These are phyloP conservation scores for Pangasius mekongensis DNA, from an alignment of 2,797 vertebrate species.

Conservation along the genomic window DNA sequence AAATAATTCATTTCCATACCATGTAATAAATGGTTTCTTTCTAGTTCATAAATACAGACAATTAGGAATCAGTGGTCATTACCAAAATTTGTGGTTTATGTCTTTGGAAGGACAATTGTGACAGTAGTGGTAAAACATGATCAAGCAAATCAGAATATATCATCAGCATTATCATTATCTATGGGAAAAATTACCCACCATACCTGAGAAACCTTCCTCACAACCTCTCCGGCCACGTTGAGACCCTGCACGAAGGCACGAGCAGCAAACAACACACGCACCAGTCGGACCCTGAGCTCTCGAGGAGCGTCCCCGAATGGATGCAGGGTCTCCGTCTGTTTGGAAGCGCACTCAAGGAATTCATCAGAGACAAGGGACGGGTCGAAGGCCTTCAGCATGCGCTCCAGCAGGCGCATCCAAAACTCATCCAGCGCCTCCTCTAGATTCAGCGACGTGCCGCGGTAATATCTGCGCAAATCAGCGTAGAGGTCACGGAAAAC, in stretches of 20 bases:
- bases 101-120: background rate
- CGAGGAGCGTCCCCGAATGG: constrained; percentile 89
- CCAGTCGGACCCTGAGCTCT: constrained; percentile 82
- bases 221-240: constrained; percentile 84
- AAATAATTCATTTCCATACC: background rate
- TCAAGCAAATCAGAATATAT: background rate
- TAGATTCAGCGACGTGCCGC: constrained; percentile 85
- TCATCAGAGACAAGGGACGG: constrained; percentile 82
- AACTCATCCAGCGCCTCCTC: constrained; percentile 93
- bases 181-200: background rate
- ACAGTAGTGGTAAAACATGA: background rate
- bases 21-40: background rate
- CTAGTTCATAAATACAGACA: background rate
- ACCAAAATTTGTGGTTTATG: background rate
- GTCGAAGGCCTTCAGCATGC: constrained; percentile 84
- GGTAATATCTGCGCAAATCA: constrained; percentile 87
- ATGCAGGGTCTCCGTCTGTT: constrained; percentile 86
- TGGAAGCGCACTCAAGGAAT: constrained; percentile 93
- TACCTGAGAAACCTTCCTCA: constrained; percentile 94
- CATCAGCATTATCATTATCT: background rate
- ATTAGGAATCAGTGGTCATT: background rate
- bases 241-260: constrained; percentile 91
- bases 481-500: constrained; percentile 88
- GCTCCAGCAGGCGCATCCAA: constrained; percentile 90
- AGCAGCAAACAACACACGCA: constrained; percentile 85